Evolutionary conservation across 1,140 invertebrate genomes (phyloP).

Genomic region (Steinernema khuongi): DNA sequence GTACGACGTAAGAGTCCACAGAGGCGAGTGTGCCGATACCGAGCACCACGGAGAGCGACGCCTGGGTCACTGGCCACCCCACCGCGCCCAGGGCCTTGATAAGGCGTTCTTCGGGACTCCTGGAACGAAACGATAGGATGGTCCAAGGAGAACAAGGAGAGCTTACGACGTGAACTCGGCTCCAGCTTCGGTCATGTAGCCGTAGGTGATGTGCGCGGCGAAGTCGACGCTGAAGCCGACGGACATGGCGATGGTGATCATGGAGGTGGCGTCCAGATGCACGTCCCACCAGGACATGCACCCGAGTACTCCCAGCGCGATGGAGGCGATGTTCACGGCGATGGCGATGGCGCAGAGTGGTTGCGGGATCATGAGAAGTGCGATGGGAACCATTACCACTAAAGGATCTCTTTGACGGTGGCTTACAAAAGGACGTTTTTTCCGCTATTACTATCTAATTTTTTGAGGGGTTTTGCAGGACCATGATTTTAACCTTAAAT

Average conservation of each 20-base stretch:
- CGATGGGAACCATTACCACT: constrained; percentile 86
- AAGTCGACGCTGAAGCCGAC: constrained; percentile 95
- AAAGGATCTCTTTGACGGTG: no score
- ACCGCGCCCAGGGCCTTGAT: constrained; percentile 77
- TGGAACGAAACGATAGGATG: constrained; percentile 16
- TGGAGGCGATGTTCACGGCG: constrained; percentile 87
- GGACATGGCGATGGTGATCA: constrained; percentile 97
- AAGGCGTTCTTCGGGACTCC: constrained; percentile 71
- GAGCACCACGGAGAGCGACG: constrained; percentile 63
- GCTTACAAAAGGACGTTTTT: no score
- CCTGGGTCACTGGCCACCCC: constrained; percentile 85
- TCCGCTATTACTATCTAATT: no score
- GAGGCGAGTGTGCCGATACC: constrained; percentile 70
- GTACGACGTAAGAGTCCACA: constrained; percentile 87
- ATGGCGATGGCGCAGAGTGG: constrained; percentile 84
- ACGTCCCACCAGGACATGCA: constrained; percentile 93
- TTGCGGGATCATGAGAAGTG: constrained; percentile 89
- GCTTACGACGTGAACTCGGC: neutral
- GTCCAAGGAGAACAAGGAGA: neutral
- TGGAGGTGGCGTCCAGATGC: constrained; percentile 89
- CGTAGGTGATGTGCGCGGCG: constrained; percentile 90
- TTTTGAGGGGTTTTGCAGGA: no score
- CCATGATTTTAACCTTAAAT: no score
- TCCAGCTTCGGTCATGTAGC: constrained; percentile 75
- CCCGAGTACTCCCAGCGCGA: constrained; percentile 85